Evolutionary conservation across 2,797 vertebrate genomes (phyloP).

Genomic region (Cygnus olor): DNA sequence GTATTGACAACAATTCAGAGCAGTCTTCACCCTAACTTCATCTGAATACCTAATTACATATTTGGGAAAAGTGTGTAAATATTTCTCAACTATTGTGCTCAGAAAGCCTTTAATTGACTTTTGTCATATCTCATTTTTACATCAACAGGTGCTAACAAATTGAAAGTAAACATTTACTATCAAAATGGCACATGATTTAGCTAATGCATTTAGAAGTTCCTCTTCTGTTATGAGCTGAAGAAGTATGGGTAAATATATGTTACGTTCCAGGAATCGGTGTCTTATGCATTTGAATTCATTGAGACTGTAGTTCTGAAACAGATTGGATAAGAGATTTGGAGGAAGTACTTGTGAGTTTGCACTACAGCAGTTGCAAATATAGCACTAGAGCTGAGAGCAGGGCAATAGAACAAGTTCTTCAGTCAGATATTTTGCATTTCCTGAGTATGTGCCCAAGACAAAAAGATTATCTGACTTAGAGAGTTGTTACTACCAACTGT

Average conservation of each 20-base stretch:
- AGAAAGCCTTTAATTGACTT: background rate
- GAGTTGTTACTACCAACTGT: no score
- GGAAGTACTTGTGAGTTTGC: background rate
- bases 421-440: background rate
- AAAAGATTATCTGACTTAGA: background rate
- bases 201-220: background rate
- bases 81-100: background rate
- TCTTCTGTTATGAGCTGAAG: background rate
- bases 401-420: background rate
- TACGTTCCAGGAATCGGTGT: background rate
- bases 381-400: background rate
- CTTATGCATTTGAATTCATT: background rate
- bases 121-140: background rate
- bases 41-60: background rate
- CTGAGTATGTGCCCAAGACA: background rate
- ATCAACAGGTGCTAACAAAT: background rate
- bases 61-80: background rate
- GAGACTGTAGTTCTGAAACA: background rate
- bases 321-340: background rate
- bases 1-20: background rate
- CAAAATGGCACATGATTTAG: background rate
- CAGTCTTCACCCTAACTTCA: background rate
- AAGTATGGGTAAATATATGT: background rate
- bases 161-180: conserved; percentile 20
- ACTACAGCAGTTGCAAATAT: background rate